Conservation (phyloP, 1,140 invertebrate species). For the Parapsyche elsis region DNA sequence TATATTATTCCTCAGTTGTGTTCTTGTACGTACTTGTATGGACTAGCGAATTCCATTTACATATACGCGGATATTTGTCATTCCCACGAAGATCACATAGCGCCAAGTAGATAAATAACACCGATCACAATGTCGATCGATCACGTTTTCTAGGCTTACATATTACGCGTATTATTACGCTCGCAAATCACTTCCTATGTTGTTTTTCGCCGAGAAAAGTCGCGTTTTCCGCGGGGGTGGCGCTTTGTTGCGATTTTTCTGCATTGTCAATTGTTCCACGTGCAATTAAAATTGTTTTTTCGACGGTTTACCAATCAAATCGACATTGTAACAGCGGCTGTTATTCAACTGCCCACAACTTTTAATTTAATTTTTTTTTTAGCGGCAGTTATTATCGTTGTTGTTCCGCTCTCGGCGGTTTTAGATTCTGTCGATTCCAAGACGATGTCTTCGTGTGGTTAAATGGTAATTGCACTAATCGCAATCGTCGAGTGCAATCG, state of each 20-base stretch:
- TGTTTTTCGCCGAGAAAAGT: neutral
- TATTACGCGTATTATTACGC: no score
- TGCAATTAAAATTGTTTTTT: no score
- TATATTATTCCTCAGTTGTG: no score
- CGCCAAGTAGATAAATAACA: neutral
- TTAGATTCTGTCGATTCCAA: neutral
- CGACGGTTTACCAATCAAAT: no score
- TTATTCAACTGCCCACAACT: no score
- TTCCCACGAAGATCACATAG: constrained; percentile 1
- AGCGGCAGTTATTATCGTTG: no score
- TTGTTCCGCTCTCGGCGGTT: no score
- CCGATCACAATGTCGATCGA: neutral
- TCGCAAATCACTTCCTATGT: neutral
- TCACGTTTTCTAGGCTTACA: neutral
- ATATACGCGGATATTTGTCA: neutral
- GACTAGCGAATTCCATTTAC: neutral
- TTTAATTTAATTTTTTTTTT: no score
- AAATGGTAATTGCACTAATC: neutral
- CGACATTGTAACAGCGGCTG: no score
- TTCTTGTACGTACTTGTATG: no score
- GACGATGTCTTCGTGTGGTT: neutral
- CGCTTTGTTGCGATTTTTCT: no score
- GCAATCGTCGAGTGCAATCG: neutral
- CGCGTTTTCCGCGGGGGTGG: neutral
- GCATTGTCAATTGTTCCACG: no score